Base-by-base conservation (phyloP, 2,888 invertebrate genomes). In the Drosophila sordidapex region DNA sequence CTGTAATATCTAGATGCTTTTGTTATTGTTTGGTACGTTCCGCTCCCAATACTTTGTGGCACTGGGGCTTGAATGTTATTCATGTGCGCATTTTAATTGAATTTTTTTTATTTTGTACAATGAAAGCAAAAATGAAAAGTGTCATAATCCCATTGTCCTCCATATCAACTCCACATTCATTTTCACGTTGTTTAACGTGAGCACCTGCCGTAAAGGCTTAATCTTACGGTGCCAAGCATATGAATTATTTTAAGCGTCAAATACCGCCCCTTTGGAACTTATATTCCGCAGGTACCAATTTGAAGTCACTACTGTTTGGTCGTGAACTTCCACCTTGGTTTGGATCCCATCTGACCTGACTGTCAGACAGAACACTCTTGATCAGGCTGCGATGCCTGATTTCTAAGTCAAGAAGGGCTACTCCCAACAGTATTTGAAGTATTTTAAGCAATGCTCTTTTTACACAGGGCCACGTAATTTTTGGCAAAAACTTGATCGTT, bases 61-160 rank as follows among this genome's bases (percentile, higher is more conserved):
- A 72, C 51, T 57, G 70, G 31, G 59, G 35, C 52, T 66, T 62
- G 56, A 63, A 80, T 76, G 76, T 66, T 69, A 76, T 72, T 66
- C 71, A 74, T 76, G 73, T 84, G 80, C 71, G 85, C 70, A 76
- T 76, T 89, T 89, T 87, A 89, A 86, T 86, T 86, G 86, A 89
- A 87, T 89, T 89, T 87, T 86, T 84, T 87, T 82, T 87, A 82
- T 86, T 83, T 78, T 63, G 66, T 63, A 80, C 87, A 81, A 80
- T 82, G 79, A 85, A 87, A 81, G 79, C 83, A 79, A 81, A 72
- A 82, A 74, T 66, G 74, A 84, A 87, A 87, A 87, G 71, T 76
- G 74, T 78, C 83, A 87, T 83, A 85, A 81, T 85, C 75, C 74
- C 59, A 62, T 68, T 56, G 69, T 27, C 18, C 61, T 59, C 25